Evolutionary conservation across 1,140 invertebrate species (phyloP), one percentile per base, ranked within the genome.

Genomic region (Drosophila takahashii): DNA sequence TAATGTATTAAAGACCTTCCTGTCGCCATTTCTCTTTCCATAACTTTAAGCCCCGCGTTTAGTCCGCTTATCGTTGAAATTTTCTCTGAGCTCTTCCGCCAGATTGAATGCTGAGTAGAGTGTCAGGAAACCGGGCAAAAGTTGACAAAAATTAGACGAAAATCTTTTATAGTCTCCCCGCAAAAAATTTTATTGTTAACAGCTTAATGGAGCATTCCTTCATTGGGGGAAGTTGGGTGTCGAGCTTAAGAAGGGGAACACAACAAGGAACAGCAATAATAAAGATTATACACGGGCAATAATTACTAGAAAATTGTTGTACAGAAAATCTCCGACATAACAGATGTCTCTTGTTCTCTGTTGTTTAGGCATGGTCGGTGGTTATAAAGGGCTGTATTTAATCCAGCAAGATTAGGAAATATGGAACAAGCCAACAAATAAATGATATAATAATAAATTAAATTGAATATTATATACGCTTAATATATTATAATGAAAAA

Each of bases 231-330:
- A 53, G 32, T 26, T 42, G 50, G 62, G 15, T 18, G 45, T 34
- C 53, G 57, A 58, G 54, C 51, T 42, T 16, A 1, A 27, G n/a
- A 10, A 15, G 34, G 18, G 9, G 5, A 29, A 65, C 64, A 67
- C 74, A 71, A 67, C 77, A 77, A 76, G 57, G 42, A 81, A 84
- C 62, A 83, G 76, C 76, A 79, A 89, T 89, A 89, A 87, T 83
- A 83, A 89, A 75, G 83, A 89, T 84, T 87, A 89, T 89, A 89
- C 84, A 87, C 71, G 84, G 79, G 75, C 84, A 87, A 87, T 89
- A 86, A 86, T 86, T 86, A 86, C 84, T 79, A 47, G 70, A 65
- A 62, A 71, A 86, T 65, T 65, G 53, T 64, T 77, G 66, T 70
- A 64, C 64, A 70, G 64, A 29, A 70, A 70, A 70, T 70, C 64